Conservation (phyloP, 2,797 vertebrate genomes). For the Microctenopoma stevenorrisi region DNA sequence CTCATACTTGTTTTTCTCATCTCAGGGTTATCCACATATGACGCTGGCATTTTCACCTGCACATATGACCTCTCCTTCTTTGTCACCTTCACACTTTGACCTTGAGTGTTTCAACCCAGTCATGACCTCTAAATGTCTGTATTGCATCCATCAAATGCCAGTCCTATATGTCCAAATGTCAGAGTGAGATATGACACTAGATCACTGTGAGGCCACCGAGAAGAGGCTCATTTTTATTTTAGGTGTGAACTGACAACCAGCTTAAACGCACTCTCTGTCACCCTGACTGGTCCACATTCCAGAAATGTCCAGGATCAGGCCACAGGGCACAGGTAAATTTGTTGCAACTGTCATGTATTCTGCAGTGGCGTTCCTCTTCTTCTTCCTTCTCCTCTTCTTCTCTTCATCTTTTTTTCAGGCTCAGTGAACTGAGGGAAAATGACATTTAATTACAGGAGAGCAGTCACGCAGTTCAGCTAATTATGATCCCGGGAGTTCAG, state of each 20-base stretch:
- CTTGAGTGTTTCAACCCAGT: too few species aligned
- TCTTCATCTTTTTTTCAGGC: slow-evolving; percentile 78
- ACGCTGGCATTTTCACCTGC: slow-evolving; percentile 63
- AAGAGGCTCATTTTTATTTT: slow-evolving; percentile 40
- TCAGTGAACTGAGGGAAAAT: slow-evolving; percentile 89
- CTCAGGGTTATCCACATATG: slow-evolving; percentile 57
- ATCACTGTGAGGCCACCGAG: neutral
- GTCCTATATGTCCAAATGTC: slow-evolving; percentile 31
- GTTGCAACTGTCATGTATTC: slow-evolving; percentile 78
- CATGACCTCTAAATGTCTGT: slow-evolving; percentile 15
- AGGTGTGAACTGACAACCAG: slow-evolving; percentile 18
- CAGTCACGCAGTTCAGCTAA: slow-evolving; percentile 91
- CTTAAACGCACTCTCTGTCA: slow-evolving; percentile 46
- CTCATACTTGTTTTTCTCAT: slow-evolving; percentile 35
- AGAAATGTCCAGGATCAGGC: slow-evolving; percentile 54
- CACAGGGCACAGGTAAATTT: slow-evolving; percentile 78
- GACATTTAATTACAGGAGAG: slow-evolving; percentile 95
- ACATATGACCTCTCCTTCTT: slow-evolving; percentile 32
- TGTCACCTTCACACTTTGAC: slow-evolving; percentile 48
- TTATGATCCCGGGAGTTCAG: slow-evolving; percentile 93
- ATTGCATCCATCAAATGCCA: neutral
- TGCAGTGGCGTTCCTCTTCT: slow-evolving; percentile 49
- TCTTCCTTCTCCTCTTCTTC: slow-evolving; percentile 15
- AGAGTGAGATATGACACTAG: slow-evolving; percentile 21
- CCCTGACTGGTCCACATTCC: slow-evolving; percentile 11